Percentiles rank a stretch among this genome's conserved stretches.
These are phyloP conservation scores for Microplitis mediator DNA, from an alignment of 1,140 invertebrate genomes.

Conservation along the genomic window DNA sequence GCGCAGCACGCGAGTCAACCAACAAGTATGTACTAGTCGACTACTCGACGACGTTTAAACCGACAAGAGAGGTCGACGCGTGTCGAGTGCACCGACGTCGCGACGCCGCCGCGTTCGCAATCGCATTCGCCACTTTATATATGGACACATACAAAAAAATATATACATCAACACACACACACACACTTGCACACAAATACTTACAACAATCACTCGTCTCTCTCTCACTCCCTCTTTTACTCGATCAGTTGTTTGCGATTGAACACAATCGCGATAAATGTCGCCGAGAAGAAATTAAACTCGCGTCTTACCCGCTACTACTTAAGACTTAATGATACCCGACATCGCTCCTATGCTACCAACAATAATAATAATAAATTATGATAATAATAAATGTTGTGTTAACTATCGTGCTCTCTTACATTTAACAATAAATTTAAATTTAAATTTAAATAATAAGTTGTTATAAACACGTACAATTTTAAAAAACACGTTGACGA, in stretches of 20 bases:
- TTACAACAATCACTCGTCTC: neutral
- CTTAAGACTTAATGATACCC: neutral
- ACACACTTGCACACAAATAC: neutral
- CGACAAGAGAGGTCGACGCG: conserved; percentile 21
- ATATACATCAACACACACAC: neutral
- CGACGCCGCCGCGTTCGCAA: conserved; percentile 26
- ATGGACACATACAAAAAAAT: neutral
- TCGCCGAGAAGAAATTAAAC: neutral
- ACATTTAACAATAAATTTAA: neutral
- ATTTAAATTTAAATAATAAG: too few relatives aligned
- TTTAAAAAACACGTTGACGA: too few relatives aligned
- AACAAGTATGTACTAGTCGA: conserved; percentile 21
- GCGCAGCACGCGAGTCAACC: conserved; percentile 23
- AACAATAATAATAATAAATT: too few relatives aligned
- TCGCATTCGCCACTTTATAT: conserved; percentile 15
- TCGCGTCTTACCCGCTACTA: neutral
- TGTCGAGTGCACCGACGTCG: conserved; percentile 28
- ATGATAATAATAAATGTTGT: neutral
- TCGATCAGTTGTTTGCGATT: conserved; percentile 25
- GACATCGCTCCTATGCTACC: too few relatives aligned
- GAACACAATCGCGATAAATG: neutral
- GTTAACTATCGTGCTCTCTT: neutral
- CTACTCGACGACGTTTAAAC: conserved; percentile 11
- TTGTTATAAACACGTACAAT: neutral
- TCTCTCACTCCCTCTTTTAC: neutral